A percentile compares a stretch with the other conserved stretches of the same genome.
Evolutionary conservation across 2,888 invertebrate genomes (phyloP).

Genomic region (Ephialtes manifestator): DNA sequence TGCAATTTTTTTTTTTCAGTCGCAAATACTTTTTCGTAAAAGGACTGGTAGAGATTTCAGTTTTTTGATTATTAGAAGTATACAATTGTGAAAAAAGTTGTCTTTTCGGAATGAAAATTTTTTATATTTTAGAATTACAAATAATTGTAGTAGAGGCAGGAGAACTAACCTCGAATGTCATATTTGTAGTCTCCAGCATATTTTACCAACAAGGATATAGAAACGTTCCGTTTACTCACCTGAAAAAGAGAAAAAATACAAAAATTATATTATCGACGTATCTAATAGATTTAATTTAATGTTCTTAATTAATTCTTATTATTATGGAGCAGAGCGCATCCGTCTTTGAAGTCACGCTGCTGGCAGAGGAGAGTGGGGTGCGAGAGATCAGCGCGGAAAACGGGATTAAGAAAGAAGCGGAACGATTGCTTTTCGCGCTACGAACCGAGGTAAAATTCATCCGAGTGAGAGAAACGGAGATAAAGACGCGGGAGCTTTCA

Average conservation of each 20-base stretch:
- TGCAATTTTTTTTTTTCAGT: neutral
- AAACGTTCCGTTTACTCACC: conserved; percentile 55
- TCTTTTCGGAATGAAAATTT: neutral
- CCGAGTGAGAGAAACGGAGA: conserved; percentile 39
- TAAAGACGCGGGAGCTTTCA: conserved; percentile 36
- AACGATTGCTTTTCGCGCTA: conserved; percentile 54
- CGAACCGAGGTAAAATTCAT: conserved; percentile 36
- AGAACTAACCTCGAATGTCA: neutral
- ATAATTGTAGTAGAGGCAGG: too few species aligned
- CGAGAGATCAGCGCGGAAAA: conserved; percentile 39
- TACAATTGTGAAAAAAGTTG: neutral
- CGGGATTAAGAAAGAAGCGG: conserved; percentile 40
- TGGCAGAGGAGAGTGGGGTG: neutral
- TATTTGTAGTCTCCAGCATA: neutral
- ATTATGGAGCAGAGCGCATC: neutral
- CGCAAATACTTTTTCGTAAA: neutral
- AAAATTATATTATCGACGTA: conserved; percentile 36
- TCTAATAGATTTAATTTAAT: neutral
- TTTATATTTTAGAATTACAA: neutral
- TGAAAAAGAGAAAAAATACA: conserved; percentile 50
- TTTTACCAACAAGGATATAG: neutral
- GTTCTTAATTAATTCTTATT: conserved; percentile 12
- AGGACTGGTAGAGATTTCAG: too few species aligned
- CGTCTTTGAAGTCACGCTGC: conserved; percentile 6
- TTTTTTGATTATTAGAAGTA: neutral